Conservation (phyloP, 2,113 vertebrate species). For the Proterorhinus semilunaris region DNA sequence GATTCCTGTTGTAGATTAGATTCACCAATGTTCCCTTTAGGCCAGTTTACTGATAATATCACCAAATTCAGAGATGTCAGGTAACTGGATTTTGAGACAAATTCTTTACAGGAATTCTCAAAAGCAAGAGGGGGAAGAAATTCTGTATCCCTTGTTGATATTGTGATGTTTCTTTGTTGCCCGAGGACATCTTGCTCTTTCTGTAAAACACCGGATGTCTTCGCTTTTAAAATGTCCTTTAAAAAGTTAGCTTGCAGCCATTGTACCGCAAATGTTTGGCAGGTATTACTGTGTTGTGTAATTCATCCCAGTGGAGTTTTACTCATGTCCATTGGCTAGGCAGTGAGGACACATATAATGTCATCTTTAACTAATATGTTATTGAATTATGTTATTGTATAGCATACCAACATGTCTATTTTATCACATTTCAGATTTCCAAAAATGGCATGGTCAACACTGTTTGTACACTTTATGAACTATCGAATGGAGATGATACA, state of each 20-base stretch:
- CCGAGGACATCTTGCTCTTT: background rate
- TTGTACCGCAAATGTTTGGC: background rate
- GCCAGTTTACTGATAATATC: background rate
- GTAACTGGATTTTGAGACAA: background rate
- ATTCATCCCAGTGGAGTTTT: background rate
- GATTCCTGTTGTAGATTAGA: background rate
- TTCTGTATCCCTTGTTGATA: background rate
- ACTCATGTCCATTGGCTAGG: background rate
- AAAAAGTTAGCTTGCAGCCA: background rate
- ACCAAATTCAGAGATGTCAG: background rate
- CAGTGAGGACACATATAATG: background rate
- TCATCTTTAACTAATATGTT: background rate
- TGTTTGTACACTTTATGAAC: conserved; percentile 93
- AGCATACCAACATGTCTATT: background rate
- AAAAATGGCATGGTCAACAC: conserved; percentile 92
- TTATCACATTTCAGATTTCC: conserved; percentile 78
- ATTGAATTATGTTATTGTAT: background rate
- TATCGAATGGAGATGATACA: conserved; percentile 90
- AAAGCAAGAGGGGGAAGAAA: background rate
- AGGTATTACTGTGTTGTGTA: background rate
- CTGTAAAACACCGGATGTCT: background rate
- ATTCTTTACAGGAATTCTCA: background rate
- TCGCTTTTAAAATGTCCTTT: background rate
- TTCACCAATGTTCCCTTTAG: background rate
- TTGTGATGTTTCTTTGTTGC: background rate